phyloP scores from a whole-genome alignment of 2,113 vertebrate genomes.

The Pygoscelis antarcticus region DNA sequence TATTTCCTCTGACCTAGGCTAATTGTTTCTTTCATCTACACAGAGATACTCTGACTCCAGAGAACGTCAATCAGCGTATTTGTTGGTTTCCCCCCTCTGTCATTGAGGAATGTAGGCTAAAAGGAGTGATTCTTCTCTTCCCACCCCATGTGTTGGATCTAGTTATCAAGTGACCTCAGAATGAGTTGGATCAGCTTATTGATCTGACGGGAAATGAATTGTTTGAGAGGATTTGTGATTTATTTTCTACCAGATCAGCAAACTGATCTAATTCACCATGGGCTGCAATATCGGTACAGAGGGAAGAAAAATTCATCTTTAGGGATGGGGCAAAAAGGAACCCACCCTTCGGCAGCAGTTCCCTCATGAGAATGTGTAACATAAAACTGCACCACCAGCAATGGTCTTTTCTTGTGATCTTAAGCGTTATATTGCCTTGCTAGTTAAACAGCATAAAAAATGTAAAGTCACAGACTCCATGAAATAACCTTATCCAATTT shows the following conservation, averaged over 20 bases:
- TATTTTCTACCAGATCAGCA: neutral
- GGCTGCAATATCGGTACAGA: neutral
- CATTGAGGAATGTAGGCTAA: neutral
- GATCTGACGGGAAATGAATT: neutral
- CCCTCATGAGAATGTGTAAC: neutral
- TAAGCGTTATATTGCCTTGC: neutral
- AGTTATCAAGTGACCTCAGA: neutral
- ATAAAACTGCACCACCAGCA: neutral
- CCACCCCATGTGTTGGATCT: neutral
- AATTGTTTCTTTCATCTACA: conserved; percentile 17
- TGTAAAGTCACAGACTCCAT: neutral
- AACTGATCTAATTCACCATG: neutral
- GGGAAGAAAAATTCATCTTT: neutral
- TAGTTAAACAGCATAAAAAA: neutral
- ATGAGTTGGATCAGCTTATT: neutral
- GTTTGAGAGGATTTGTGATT: neutral
- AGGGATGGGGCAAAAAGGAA: neutral
- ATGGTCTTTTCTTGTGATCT: neutral
- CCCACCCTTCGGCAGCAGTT: neutral
- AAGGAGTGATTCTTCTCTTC: neutral
- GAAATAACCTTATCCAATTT: neutral
- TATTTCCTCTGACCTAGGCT: conserved; percentile 14
- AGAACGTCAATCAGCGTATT: fast-evolving
- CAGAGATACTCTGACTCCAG: neutral
- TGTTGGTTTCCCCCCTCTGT: neutral